These are phyloP conservation scores for Acanthosepion pharaonis DNA, from an alignment of 2,888 invertebrate species.

Conservation along the genomic window DNA sequence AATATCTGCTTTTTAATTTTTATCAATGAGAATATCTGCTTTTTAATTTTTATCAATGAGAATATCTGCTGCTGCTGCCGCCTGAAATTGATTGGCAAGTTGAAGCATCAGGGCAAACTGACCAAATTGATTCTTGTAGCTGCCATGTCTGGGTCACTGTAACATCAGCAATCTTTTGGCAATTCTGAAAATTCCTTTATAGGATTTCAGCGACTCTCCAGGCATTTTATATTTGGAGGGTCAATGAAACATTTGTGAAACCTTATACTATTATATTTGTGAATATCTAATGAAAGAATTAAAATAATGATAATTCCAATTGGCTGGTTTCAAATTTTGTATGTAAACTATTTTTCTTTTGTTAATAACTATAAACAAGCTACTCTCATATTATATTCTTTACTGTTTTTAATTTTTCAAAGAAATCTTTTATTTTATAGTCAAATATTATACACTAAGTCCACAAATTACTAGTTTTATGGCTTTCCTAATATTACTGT, in stretches of 20 bases:
- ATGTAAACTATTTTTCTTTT: too few relatives aligned
- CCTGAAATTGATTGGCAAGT: not conserved
- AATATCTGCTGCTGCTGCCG: not conserved
- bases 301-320: too few relatives aligned
- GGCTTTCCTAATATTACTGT: not conserved
- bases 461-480: not conserved
- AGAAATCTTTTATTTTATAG: too few relatives aligned
- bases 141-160: conserved; percentile 44
- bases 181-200: not conserved
- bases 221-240: not conserved
- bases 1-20: not conserved
- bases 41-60: not conserved
- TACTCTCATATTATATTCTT: not conserved
- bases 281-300: too few relatives aligned
- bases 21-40: not conserved
- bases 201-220: not conserved
- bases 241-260: not conserved
- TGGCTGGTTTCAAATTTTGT: too few relatives aligned
- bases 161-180: conserved; percentile 37
- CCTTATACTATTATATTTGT: not conserved
- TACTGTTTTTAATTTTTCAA: not conserved
- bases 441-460: too few relatives aligned
- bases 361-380: too few relatives aligned
- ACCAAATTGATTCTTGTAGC: not conserved
- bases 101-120: not conserved